These are phyloP conservation scores for Dinomys branickii DNA, from an alignment of 2,113 vertebrate genomes.

Conservation along the genomic window DNA sequence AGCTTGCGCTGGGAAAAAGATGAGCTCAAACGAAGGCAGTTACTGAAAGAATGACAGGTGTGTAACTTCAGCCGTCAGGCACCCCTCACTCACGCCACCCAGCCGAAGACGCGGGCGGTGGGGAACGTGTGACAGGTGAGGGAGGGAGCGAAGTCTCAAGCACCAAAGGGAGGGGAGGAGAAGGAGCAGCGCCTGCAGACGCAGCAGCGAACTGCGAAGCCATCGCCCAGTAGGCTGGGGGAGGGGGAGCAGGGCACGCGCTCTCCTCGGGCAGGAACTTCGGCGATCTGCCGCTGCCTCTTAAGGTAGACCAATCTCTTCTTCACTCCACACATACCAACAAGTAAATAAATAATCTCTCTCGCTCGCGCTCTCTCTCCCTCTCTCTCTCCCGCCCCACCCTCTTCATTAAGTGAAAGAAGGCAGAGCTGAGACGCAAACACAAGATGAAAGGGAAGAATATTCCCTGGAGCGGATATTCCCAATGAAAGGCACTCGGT, in stretches of 20 bases:
- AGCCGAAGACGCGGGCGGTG: neutral
- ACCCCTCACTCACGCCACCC: neutral
- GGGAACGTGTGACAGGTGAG: neutral
- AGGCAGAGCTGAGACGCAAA: neutral
- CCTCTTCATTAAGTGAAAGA: neutral
- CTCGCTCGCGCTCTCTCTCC: too few relatives aligned
- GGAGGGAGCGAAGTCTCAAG: neutral
- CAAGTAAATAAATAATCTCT: neutral
- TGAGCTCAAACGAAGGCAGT: neutral
- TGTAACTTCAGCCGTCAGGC: neutral
- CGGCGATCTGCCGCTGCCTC: neutral
- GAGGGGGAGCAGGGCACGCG: neutral
- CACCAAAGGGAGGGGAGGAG: too few relatives aligned
- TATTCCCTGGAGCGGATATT: neutral
- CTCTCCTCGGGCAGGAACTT: neutral
- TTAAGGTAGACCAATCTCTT: neutral
- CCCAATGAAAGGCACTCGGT: neutral
- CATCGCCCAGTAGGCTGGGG: too few relatives aligned
- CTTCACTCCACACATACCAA: neutral
- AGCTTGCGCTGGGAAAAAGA: neutral
- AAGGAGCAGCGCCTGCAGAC: neutral
- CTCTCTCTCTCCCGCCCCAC: too few relatives aligned
- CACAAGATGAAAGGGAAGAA: neutral
- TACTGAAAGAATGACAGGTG: neutral
- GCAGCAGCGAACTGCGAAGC: neutral